A percentile compares a stretch with the other conserved stretches of the same genome.
Evolutionary conservation across 2,797 vertebrate genomes (phyloP).

Genomic region (Rhadinocentrus ornatus): DNA sequence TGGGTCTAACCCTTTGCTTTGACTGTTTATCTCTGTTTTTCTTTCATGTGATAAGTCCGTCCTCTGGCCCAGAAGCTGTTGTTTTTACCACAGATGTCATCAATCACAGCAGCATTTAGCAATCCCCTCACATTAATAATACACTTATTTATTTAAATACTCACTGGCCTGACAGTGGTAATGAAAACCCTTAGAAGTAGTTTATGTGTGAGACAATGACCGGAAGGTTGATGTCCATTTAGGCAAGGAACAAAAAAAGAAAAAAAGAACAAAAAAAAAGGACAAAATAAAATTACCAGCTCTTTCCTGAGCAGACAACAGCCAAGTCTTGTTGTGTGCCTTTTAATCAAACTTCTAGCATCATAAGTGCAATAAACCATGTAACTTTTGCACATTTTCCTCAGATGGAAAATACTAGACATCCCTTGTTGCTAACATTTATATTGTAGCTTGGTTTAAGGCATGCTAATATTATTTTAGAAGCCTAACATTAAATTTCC

Average conservation of each 20-base stretch:
- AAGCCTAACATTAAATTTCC: background rate
- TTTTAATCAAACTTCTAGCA: background rate
- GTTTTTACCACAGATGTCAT: conserved; percentile 52
- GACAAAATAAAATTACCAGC: background rate
- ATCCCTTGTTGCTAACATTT: background rate
- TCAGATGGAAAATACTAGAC: background rate
- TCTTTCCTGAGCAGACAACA: background rate
- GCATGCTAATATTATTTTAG: background rate
- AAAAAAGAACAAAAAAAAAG: no score
- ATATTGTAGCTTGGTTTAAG: background rate
- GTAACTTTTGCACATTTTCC: background rate
- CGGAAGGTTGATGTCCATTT: background rate
- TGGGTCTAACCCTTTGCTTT: conserved; percentile 32
- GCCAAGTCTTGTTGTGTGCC: background rate
- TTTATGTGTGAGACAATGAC: background rate
- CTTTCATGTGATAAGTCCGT: conserved; percentile 53
- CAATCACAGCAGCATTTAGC: conserved; percentile 54
- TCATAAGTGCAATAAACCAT: background rate
- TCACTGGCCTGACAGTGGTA: conserved; percentile 41
- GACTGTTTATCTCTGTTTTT: conserved; percentile 56
- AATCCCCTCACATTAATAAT: conserved; percentile 64
- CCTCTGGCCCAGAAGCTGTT: conserved; percentile 56
- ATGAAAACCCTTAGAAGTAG: conserved; percentile 26
- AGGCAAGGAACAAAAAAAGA: background rate
- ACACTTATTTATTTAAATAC: conserved; percentile 45